Evolutionary conservation across 2,888 invertebrate species (phyloP), one percentile per base, ranked within the genome.

Genomic region (Syritta pipiens): DNA sequence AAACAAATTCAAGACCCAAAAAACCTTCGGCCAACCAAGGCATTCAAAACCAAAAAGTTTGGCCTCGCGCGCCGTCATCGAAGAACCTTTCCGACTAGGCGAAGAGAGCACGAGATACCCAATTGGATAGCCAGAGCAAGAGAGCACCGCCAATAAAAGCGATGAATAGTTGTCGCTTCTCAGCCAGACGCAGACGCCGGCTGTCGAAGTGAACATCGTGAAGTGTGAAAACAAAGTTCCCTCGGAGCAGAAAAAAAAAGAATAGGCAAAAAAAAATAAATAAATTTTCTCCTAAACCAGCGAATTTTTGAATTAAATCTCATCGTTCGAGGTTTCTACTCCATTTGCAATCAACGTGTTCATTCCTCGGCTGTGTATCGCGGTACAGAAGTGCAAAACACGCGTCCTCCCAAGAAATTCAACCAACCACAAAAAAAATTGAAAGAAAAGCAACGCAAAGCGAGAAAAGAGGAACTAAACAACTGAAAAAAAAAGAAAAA

Each of bases 121-220:
- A 28, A n/a, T 28, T 2, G n/a, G 28, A 28, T 7, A 28, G 12
- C 10, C 44, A 44, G 32, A 59, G 30, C n/a, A 9, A 44, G 24
- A 65, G 62, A 65, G 48, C 28, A 20, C 40, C 37, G 46, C 53
- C 24, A 67, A 63, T 72, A 71, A 77, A 72, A 71, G 65, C 60
- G 42, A 71, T 77, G 77, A 77, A 77, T 62, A 67, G 46, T 62
- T 69, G 72, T 72, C 71, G 51, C 71, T 69, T 67, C 63, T 81
- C n/a, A n/a, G 75, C 72, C 72, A 74, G 81, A 83, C 82, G 82
- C 82, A 83, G 82, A 83, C 82, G 82, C 82, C 82, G 82, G 82
- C 81, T 65, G 69, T 68, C 65, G 65, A 62, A 55, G 65, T 44
- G 49, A 72, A 53, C 51, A 57, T 35, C 40, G 63, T 63, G 62